Evolutionary conservation across 2,888 invertebrate genomes (phyloP).

Genomic region (Galeopsomyia nigrocyanea): DNA sequence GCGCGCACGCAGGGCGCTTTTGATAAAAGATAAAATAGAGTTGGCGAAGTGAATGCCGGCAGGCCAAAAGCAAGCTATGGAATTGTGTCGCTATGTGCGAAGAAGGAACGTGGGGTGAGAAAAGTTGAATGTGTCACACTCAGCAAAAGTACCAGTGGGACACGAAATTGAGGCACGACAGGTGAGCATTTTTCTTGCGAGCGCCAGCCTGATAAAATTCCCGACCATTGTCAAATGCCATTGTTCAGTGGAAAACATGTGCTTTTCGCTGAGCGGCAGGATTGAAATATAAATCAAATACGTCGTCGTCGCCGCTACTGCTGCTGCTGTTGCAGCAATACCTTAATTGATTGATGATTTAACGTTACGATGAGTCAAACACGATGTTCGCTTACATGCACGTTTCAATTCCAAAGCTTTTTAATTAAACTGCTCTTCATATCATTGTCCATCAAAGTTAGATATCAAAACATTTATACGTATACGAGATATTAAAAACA

Average conservation of each 20-base stretch:
- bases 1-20: constrained; percentile 8
- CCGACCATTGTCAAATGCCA: constrained; percentile 15
- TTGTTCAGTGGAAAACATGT: constrained; percentile 10
- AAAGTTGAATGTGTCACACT: constrained; percentile 30
- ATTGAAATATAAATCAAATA: constrained; percentile 14
- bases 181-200: constrained; percentile 30
- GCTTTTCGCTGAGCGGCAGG: background rate
- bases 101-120: background rate
- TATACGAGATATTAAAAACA: too few relatives aligned
- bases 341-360: too few relatives aligned
- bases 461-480: too few relatives aligned
- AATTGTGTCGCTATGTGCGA: too few relatives aligned
- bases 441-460: too few relatives aligned
- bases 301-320: background rate
- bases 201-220: constrained; percentile 6
- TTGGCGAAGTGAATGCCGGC: constrained; percentile 11
- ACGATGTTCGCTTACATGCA: too few relatives aligned
- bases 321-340: too few relatives aligned
- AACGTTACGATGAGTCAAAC: too few relatives aligned
- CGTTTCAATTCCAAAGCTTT: too few relatives aligned
- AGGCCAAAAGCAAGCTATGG: too few relatives aligned
- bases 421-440: too few relatives aligned
- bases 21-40: constrained; percentile 38
- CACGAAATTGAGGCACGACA: constrained; percentile 32
- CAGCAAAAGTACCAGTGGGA: constrained; percentile 26